Conservation (phyloP, 2,797 vertebrate species). For the Phrynocephalus forsythii region DNA sequence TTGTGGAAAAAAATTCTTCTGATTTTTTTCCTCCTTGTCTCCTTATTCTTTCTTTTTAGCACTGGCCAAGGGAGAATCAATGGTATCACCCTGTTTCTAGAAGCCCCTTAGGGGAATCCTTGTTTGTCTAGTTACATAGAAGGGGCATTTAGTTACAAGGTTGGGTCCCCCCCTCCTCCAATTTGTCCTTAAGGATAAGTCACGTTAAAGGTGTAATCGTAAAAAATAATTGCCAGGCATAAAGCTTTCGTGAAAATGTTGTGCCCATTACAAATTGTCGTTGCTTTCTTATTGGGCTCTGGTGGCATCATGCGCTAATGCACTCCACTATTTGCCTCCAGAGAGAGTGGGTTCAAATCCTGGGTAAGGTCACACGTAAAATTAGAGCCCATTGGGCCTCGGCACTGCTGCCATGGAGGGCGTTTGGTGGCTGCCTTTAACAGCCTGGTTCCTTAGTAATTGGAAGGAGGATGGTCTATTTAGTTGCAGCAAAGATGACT, state of each 20-base stretch:
- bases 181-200: slow-evolving; percentile 54
- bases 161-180: slow-evolving; percentile 10
- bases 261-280: slow-evolving; percentile 48
- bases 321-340: slow-evolving; percentile 25
- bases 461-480: slow-evolving; percentile 11
- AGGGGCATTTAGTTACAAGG: slow-evolving; percentile 42
- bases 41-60: neutral
- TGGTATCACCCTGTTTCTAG: neutral
- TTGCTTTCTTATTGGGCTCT: slow-evolving; percentile 38
- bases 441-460: slow-evolving; percentile 20
- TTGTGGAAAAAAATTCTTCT: neutral
- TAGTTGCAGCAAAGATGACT: slow-evolving; percentile 20
- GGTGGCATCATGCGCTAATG: slow-evolving; percentile 17
- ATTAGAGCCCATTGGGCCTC: slow-evolving; percentile 12
- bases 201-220: slow-evolving; percentile 53
- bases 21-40: neutral
- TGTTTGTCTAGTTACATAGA: slow-evolving; percentile 30
- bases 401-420: neutral
- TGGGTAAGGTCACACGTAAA: slow-evolving; percentile 37
- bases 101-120: neutral
- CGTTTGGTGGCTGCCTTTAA: slow-evolving; percentile 19
- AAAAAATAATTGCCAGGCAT: slow-evolving; percentile 55
- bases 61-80: neutral
- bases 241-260: slow-evolving; percentile 54
- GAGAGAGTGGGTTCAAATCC: slow-evolving; percentile 42